phyloP scores from a whole-genome alignment of 1,140 invertebrate genomes.

The Eupristina koningsbergeri region DNA sequence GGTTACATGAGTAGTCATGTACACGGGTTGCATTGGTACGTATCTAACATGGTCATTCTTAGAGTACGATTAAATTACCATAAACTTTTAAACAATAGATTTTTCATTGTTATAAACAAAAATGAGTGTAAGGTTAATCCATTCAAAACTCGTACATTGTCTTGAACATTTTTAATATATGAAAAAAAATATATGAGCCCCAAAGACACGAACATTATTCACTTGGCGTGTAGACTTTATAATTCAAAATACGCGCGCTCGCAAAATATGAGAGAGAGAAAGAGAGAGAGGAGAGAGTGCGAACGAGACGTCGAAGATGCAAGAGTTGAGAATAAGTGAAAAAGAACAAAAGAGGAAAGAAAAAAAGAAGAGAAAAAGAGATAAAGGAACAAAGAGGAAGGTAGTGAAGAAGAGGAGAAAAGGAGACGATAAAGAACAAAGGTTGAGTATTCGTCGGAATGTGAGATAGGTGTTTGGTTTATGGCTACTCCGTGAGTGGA shows the following conservation, averaged over 20 bases:
- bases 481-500: conserved; percentile 55
- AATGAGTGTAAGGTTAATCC: conserved; percentile 2
- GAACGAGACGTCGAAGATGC: conserved; percentile 16
- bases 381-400: neutral
- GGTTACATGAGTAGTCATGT: neutral
- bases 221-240: conserved; percentile 36
- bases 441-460: conserved; percentile 51
- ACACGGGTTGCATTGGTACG: neutral
- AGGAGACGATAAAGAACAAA: conserved; percentile 48
- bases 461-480: conserved; percentile 56
- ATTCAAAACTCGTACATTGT: conserved; percentile 18
- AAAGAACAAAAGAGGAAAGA: neutral
- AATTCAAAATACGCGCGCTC: conserved; percentile 42
- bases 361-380: neutral
- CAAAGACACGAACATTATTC: conserved; percentile 34
- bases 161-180: neutral
- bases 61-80: conserved; percentile 34
- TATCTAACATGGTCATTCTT: neutral
- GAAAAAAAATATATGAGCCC: neutral
- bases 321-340: neutral
- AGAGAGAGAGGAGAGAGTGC: neutral
- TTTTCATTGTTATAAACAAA: neutral
- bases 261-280: neutral
- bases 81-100: conserved; percentile 47
- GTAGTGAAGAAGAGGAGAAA: neutral